phyloP scores from a whole-genome alignment of 2,888 invertebrate genomes.

The Ethmia dodecea region DNA sequence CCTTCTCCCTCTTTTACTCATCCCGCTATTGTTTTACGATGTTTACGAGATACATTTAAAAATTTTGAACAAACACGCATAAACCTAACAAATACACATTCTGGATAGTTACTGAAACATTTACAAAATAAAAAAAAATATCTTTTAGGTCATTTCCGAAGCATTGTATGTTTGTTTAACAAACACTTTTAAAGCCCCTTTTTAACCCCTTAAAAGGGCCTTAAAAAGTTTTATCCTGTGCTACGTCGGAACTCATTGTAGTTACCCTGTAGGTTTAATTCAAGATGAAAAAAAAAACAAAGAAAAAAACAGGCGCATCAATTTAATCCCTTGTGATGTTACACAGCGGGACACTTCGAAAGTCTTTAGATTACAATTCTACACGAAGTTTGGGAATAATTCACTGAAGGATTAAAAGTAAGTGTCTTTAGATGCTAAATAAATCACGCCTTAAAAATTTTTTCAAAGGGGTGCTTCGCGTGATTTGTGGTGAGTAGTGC shows the following conservation, averaged over 20 bases:
- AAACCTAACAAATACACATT: no score
- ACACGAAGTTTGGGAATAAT: slow-evolving; percentile 62
- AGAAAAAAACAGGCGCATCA: slow-evolving; percentile 7
- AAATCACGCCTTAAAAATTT: slow-evolving; percentile 59
- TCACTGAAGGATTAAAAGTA: slow-evolving; percentile 58
- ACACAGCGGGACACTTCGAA: slow-evolving; percentile 43
- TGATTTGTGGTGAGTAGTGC: slow-evolving; percentile 45
- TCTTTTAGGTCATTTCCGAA: no score
- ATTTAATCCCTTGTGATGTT: slow-evolving; percentile 26
- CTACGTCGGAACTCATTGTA: no score
- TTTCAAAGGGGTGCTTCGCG: slow-evolving; percentile 49
- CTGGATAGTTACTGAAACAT: no score
- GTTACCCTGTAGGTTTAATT: neutral
- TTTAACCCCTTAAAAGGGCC: no score
- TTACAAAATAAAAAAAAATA: no score
- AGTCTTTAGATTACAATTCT: slow-evolving; percentile 49
- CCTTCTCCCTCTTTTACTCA: slow-evolving; percentile 3
- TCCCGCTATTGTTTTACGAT: slow-evolving; percentile 13
- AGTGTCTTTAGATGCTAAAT: slow-evolving; percentile 48
- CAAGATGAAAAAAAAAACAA: slow-evolving; percentile 1
- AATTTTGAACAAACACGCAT: no score
- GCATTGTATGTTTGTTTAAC: no score
- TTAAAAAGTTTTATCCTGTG: no score
- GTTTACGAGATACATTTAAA: slow-evolving; percentile 16
- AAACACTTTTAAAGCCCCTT: no score